Evolutionary conservation across 1,140 invertebrate genomes (phyloP).

Genomic region (Scaptomyza graminum): DNA sequence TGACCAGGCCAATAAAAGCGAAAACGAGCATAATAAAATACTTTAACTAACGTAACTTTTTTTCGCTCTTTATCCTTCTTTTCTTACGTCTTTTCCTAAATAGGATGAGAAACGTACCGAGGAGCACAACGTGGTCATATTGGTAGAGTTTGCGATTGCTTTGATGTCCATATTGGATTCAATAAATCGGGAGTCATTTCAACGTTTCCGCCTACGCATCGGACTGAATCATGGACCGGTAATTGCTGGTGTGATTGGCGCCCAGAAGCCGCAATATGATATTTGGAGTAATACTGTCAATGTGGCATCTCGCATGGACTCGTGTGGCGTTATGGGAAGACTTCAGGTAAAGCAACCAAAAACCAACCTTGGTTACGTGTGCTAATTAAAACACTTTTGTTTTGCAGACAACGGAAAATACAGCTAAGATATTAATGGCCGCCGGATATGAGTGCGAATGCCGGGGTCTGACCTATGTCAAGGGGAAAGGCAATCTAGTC

Average conservation of each 20-base stretch:
- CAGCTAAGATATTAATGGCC: slow-evolving; percentile 93
- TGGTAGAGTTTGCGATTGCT: slow-evolving; percentile 97
- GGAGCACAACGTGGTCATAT: slow-evolving; percentile 93
- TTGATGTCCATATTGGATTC: slow-evolving; percentile 96
- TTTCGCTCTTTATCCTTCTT: slow-evolving; percentile 19
- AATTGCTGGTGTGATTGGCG: slow-evolving; percentile 96
- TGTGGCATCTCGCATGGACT: slow-evolving; percentile 97
- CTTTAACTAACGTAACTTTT: slow-evolving; percentile 49
- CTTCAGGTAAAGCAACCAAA: slow-evolving; percentile 87
- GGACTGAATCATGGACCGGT: slow-evolving; percentile 97
- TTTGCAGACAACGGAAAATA: slow-evolving; percentile 89
- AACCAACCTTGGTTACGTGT: neutral
- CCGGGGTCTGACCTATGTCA: slow-evolving; percentile 94
- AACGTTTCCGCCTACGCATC: slow-evolving; percentile 95
- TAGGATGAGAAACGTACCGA: slow-evolving; percentile 90
- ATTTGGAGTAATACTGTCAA: slow-evolving; percentile 99
- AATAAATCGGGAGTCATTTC: slow-evolving; percentile 98
- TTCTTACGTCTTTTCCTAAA: neutral
- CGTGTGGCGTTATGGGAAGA: slow-evolving; percentile 94
- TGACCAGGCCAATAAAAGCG: slow-evolving; percentile 46
- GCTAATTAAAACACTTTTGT: neutral
- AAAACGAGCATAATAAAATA: slow-evolving; percentile 41
- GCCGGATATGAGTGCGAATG: slow-evolving; percentile 94
- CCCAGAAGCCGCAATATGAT: slow-evolving; percentile 98
- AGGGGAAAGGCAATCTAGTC: slow-evolving; percentile 96